phyloP scores from a whole-genome alignment of 1,140 invertebrate genomes.

The Dinoponera quadriceps region DNA sequence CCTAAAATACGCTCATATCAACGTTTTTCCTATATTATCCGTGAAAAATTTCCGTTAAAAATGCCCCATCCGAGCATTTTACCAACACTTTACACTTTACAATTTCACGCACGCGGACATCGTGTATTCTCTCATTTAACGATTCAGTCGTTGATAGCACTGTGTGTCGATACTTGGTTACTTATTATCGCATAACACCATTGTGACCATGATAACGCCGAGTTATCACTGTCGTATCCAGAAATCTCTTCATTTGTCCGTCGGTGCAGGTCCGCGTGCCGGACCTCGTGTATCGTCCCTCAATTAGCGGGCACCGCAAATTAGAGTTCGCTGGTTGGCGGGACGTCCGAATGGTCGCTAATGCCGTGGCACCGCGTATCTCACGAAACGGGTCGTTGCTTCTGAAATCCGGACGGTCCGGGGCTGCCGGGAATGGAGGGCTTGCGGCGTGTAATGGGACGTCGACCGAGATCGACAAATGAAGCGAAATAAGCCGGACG shows the following conservation, averaged over 20 bases:
- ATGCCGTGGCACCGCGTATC: constrained; percentile 53
- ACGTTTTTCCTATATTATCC: too few relatives aligned
- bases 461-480: constrained; percentile 67
- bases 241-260: constrained; percentile 50
- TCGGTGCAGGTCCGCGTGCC: constrained; percentile 19
- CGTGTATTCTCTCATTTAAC: too few relatives aligned
- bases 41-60: too few relatives aligned
- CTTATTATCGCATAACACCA: too few relatives aligned
- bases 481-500: constrained; percentile 52
- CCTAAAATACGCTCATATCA: too few relatives aligned
- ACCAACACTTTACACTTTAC: too few relatives aligned
- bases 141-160: too few relatives aligned
- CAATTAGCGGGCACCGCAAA: constrained; percentile 68
- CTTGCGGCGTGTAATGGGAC: constrained; percentile 62
- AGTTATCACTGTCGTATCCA: constrained; percentile 40
- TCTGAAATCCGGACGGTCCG: constrained; percentile 51
- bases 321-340: constrained; percentile 62
- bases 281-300: constrained; percentile 52
- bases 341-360: constrained; percentile 48
- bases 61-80: too few relatives aligned
- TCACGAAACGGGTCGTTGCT: constrained; percentile 60
- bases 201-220: constrained; percentile 1
- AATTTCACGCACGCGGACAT: too few relatives aligned
- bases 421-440: constrained; percentile 20
- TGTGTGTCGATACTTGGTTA: too few relatives aligned